Base-by-base conservation (phyloP, 2,888 invertebrate genomes). In the Diogma glabrata region DNA sequence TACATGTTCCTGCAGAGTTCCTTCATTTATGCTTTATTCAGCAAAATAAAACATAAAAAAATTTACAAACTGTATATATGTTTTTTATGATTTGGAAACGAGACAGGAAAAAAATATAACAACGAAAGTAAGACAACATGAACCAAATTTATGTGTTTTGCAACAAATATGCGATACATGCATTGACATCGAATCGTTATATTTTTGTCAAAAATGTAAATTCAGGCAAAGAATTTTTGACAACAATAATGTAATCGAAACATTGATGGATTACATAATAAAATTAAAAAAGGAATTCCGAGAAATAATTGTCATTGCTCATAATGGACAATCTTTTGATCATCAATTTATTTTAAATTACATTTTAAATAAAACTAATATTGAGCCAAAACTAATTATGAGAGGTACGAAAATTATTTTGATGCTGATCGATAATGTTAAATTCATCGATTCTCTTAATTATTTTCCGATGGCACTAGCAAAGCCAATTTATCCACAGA, bases 381-480 rank as follows among this genome's bases (percentile, higher is more conserved):
- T 36, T 17, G 17, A 6, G 6, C 16, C 36, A 4, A 17, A 36
- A 36, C 4, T 14, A 9, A 36, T 36, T 17, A 36, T 36, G 16
- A 14, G 36, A 36, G 36, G 36, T 17, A 36, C 36, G 4, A 36
- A 36, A 36, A 36, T 36, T 9, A 36, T 36, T 36, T 36, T 36
- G 17, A 36, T 36, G 36, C 5, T 17, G 14, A 7, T 36, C 2
- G 36, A 36, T 2, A 56, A 57, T 24, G 46, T 57, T 2, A 50
- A 53, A 30, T 61, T 60, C 55, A 53, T 59, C 19, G 59, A 61
- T 40, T 57, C 57, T 47, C 43, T 59, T 4, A 61, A 60, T 55
- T 63, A 61, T 52, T 59, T 63, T 36, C 61, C 59, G 7, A 61
- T 61, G 60, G 48, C 56, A 19, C 51, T 61, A 8, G 28, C 53